A percentile compares a stretch with the other conserved stretches of the same genome.
Evolutionary conservation across 2,888 invertebrate species (phyloP).

Genomic region (Protophormia terraenovae): DNA sequence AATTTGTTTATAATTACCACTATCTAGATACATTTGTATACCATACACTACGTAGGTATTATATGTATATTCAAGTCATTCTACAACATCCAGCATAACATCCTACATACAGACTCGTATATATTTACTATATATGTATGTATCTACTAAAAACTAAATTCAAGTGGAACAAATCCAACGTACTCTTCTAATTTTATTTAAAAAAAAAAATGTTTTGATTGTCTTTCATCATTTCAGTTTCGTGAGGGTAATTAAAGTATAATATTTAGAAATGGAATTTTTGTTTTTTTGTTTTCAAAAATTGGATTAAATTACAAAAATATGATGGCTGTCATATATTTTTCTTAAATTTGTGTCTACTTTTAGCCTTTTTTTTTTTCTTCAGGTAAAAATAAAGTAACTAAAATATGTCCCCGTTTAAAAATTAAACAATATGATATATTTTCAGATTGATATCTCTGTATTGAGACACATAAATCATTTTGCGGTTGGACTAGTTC

Average conservation of each 20-base stretch:
- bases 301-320: slow-evolving; percentile 11
- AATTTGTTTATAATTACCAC: slow-evolving; percentile 57
- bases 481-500: background rate
- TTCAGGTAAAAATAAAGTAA: slow-evolving; percentile 16
- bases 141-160: background rate
- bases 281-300: background rate
- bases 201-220: background rate
- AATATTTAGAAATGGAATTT: background rate
- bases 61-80: background rate
- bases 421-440: slow-evolving; percentile 21
- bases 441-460: slow-evolving; percentile 16
- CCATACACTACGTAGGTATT: background rate
- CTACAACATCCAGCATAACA: background rate
- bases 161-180: slow-evolving; percentile 26
- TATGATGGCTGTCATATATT: slow-evolving; percentile 45
- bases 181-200: background rate
- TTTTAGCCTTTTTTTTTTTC: background rate
- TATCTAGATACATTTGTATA: background rate
- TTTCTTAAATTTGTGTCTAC: background rate
- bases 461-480: slow-evolving; percentile 34
- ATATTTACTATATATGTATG: background rate
- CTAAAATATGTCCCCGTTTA: background rate
- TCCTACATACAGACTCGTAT: background rate
- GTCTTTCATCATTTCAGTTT: background rate
- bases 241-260: slow-evolving; percentile 9